A percentile compares a stretch with the other conserved stretches of the same genome.
Evolutionary conservation across 2,888 invertebrate genomes (phyloP).

Genomic region (Hirtodrosophila histrioides): DNA sequence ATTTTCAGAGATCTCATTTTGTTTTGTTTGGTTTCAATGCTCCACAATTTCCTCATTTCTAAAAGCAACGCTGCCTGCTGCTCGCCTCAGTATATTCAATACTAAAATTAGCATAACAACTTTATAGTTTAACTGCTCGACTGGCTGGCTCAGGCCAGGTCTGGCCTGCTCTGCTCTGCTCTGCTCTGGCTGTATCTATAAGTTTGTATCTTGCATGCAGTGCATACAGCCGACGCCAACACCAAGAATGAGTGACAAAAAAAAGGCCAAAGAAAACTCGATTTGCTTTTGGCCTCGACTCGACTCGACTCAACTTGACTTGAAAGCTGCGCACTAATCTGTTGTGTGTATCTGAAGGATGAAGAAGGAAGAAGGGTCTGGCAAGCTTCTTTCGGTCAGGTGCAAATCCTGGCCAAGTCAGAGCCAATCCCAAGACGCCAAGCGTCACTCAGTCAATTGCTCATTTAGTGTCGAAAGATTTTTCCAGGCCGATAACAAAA

Average conservation of each 20-base stretch:
- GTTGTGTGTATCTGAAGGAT: constrained; percentile 83
- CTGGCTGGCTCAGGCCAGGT: constrained; percentile 4
- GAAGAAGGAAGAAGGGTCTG: constrained; percentile 64
- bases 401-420: constrained; percentile 66
- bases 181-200: constrained; percentile 69
- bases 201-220: constrained; percentile 74
- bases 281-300: constrained; percentile 36
- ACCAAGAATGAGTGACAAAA: constrained; percentile 51
- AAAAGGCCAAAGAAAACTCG: constrained; percentile 46
- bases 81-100: constrained; percentile 46
- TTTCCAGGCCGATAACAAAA: constrained; percentile 65
- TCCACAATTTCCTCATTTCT: constrained; percentile 78
- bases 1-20: constrained; percentile 78
- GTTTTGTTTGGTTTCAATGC: constrained; percentile 47
- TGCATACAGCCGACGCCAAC: constrained; percentile 48
- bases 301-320: neutral
- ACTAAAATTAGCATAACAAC: constrained; percentile 84
- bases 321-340: constrained; percentile 71
- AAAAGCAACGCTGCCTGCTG: constrained; percentile 50
- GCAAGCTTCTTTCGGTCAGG: constrained; percentile 35
- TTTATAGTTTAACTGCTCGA: constrained; percentile 83
- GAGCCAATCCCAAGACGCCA: constrained; percentile 31
- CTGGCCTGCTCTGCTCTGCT: constrained; percentile 48
- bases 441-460: constrained; percentile 77
- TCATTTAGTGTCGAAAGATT: constrained; percentile 80